Evolutionary conservation across 2,113 vertebrate species (phyloP), one percentile per base, ranked within the genome.

Genomic region (Cyphomyrus discorhynchus): DNA sequence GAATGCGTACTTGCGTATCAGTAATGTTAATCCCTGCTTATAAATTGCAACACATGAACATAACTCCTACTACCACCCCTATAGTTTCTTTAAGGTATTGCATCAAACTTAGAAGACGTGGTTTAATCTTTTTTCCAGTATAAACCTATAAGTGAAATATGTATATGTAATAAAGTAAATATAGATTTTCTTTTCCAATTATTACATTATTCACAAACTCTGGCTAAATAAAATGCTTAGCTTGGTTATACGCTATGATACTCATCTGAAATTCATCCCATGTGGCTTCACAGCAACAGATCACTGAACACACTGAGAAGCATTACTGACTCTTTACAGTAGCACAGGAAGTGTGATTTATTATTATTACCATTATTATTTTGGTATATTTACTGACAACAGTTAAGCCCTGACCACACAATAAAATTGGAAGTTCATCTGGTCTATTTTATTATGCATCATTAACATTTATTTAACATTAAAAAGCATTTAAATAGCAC

Each of bases 11-110:
- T 56, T 56, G 53, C 53, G 5, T 56, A 21, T 21, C 19, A 56
- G 53, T 56, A 56, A 21, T 21, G 53, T 21, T 21, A 56, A 56
- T 21, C 53, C 53, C 19, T 56, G n/a, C 0, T 21, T 21, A 89
- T 58, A 47, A 58, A 42, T 31, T 39, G 31, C 24, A 52, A 89
- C 8, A 83, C 70, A 89, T 58, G 49, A 53, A 24, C 11, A 66
- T 49, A 47, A 56, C 87, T 19, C 27, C 53, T 90, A 85, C 87
- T 90, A 74, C 87, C 90, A 88, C 45, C 74, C 53, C 9, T 17
- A 52, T 90, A 53, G 35, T 82, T 83, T 50, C 46, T 82, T 47
- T 58, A 46, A 87, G 89, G 89, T 87, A 77, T 56, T 88, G 85
- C 89, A 87, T 11, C 58, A 39, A 42, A 88, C 0, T 35, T 77